Conservation (phyloP, 2,113 vertebrate genomes). For the Crocuta crocuta region DNA sequence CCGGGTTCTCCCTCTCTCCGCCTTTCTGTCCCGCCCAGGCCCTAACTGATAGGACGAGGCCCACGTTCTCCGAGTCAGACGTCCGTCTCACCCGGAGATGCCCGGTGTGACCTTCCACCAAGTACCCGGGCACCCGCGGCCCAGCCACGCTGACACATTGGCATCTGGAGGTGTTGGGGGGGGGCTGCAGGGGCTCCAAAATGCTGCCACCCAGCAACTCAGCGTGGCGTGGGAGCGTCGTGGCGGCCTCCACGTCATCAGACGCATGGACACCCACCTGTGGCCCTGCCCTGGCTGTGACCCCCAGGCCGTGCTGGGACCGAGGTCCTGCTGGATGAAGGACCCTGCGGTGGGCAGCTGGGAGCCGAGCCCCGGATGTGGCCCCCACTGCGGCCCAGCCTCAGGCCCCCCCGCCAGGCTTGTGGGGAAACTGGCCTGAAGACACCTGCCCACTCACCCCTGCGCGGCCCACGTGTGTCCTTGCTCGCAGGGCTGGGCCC, state of each 20-base stretch:
- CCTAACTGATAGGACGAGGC: not conserved
- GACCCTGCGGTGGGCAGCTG: too few species aligned
- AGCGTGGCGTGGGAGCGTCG: not conserved
- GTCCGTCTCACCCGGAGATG: not conserved
- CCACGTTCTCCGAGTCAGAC: not conserved
- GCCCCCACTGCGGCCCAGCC: too few species aligned
- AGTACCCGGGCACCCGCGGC: fast-evolving
- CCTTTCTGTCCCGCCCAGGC: fast-evolving
- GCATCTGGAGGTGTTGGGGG: too few species aligned
- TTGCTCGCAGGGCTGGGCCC: not conserved
- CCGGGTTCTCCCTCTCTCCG: not conserved
- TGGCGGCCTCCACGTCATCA: not conserved
- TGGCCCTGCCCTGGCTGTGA: not conserved
- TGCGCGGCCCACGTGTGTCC: not conserved
- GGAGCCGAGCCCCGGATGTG: not conserved
- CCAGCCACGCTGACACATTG: fast-evolving
- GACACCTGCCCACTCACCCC: not conserved
- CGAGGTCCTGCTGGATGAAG: not conserved
- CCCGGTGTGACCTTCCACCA: not conserved
- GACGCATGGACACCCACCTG: fast-evolving
- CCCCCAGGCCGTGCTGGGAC: too few species aligned
- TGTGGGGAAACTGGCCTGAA: not conserved
- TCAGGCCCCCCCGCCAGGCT: not conserved
- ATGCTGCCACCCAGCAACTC: fast-evolving
- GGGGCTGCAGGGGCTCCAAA: not conserved